Conservation (phyloP, 1,140 invertebrate species). For the Asobara japonica region DNA sequence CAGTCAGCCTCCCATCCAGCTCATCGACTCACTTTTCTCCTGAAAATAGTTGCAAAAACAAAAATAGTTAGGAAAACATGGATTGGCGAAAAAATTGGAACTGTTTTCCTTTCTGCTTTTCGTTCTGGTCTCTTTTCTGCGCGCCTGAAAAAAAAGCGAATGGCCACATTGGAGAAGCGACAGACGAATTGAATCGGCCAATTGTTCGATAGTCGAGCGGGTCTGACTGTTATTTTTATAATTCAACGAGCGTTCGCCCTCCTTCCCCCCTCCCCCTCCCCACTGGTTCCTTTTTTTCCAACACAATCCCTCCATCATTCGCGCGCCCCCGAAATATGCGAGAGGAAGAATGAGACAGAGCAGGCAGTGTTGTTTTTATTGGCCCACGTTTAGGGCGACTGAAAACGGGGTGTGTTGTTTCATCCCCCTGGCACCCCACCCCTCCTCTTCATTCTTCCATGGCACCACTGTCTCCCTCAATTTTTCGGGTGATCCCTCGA, state of each 20-base stretch:
- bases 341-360: conserved; percentile 29
- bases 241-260: conserved; percentile 54
- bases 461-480: conserved; percentile 16
- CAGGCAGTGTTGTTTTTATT: conserved; percentile 64
- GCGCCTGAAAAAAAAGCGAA: not conserved
- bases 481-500: not conserved
- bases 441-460: too few species aligned
- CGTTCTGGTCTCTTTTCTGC: conserved; percentile 7
- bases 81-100: not conserved
- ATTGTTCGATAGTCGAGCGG: conserved; percentile 56
- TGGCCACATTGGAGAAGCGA: conserved; percentile 32
- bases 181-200: conserved; percentile 50
- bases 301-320: conserved; percentile 33
- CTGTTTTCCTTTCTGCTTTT: conserved; percentile 3
- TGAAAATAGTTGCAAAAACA: not conserved
- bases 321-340: conserved; percentile 19
- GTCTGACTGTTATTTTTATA: conserved; percentile 63
- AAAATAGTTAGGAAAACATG: not conserved
- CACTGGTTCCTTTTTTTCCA: conserved; percentile 36
- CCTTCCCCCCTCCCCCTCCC: conserved; percentile 39
- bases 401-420: conserved; percentile 64
- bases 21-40: not conserved
- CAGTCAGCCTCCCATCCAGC: not conserved
- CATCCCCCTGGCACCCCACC: too few species aligned
- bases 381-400: conserved; percentile 57